Base-by-base conservation (phyloP, 1,140 invertebrate genomes). In the Macrostomum lignano region DNA sequence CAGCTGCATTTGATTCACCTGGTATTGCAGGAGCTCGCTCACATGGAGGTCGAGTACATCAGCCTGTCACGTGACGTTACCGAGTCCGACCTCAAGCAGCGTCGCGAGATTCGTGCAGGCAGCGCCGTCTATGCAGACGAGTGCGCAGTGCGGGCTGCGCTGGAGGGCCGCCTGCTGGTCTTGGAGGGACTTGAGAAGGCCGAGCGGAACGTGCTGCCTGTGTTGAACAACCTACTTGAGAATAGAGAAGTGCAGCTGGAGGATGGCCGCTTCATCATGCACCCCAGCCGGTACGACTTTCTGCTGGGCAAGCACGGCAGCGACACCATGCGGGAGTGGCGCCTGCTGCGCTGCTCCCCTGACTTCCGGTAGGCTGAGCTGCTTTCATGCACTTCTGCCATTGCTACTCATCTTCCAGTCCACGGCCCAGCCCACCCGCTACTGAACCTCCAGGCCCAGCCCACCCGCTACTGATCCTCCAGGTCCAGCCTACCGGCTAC, bases 171-270 rank as follows among this genome's bases (percentile, higher is more conserved):
- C 36, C 65, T 93, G 17, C 62, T 94, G 7, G 62, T 93, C n/a
- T 60, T 94, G 15, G 84, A 94, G 56, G 86, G 84, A 4, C 77
- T 94, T 34, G 84, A 94, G 61, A 91, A 93, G 51, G 81, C 81
- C 0, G 86, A 94, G 52, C 58, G 86, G 34, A 94, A 93, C 64
- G 81, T 93, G 19, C 60, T 94, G 25, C 86, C 86, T 25, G 73
- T 94, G 23, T 52, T 94, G n/a, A 94, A 94, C 58, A 94, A 94
- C 62, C 64, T 94, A 17, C 56, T 94, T n/a, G 86, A 94, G 62
- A 94, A 94, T 58, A 63, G 84, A 31, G 84, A 94, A 59, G 91
- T 94, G 81, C 77, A 93, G 55, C 60, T 94, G 25, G 86, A 94
- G 61, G 82, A 91, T 66, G 86, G 86, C 1, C 61, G 81, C 40